Conservation (phyloP, 1,140 invertebrate genomes). For the Drosophila santomea region DNA sequence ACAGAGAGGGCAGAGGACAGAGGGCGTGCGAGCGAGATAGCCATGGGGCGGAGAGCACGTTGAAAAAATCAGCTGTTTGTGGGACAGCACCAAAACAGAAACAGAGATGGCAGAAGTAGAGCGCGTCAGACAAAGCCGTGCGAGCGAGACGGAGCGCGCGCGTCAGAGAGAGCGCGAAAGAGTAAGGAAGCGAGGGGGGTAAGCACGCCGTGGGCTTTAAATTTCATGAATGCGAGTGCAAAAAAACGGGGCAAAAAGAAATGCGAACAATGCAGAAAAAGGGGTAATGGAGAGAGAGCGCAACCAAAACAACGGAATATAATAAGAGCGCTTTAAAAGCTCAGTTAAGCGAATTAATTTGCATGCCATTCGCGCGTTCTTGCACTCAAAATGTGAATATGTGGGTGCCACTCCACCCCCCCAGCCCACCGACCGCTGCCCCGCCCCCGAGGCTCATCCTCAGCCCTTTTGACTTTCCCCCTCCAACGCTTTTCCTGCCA, state of each 20-base stretch:
- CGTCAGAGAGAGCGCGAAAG: neutral
- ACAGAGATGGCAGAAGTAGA: neutral
- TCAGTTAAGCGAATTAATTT: slow-evolving; percentile 41
- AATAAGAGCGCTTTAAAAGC: slow-evolving; percentile 34
- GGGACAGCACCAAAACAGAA: slow-evolving; percentile 25
- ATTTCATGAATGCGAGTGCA: slow-evolving; percentile 22
- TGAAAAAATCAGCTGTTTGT: slow-evolving; percentile 16
- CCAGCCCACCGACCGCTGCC: neutral
- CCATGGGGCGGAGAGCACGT: neutral
- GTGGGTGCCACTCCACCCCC: neutral
- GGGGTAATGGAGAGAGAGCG: slow-evolving; percentile 5
- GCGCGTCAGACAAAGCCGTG: neutral
- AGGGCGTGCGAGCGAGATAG: neutral
- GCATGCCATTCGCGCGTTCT: slow-evolving; percentile 15
- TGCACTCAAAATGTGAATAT: slow-evolving; percentile 16
- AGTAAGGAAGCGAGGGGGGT: no score
- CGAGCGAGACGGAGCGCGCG: neutral
- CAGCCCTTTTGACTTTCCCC: neutral
- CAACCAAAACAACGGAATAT: slow-evolving; percentile 24
- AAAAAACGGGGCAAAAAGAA: slow-evolving; percentile 41
- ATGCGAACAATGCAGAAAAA: slow-evolving; percentile 31
- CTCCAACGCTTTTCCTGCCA: neutral
- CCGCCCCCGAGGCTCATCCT: neutral
- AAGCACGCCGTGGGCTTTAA: slow-evolving; percentile 7
- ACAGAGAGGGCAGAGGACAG: neutral